Base-by-base conservation (phyloP, 2,113 vertebrate species). In the Mustela lutreola region DNA sequence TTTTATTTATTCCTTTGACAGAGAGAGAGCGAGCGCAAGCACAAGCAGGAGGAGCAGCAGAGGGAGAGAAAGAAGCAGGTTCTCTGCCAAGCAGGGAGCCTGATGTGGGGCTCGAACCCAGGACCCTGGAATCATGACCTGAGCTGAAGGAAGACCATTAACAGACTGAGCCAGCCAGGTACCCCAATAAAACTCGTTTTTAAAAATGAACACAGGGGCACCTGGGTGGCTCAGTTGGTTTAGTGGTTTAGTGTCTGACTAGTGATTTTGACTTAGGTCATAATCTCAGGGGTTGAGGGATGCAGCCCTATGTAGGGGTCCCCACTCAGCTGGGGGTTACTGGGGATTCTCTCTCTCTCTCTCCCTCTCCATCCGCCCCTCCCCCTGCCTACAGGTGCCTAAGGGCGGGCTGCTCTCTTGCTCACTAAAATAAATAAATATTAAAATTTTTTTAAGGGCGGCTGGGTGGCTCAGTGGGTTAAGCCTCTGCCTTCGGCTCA, bases 381-480 rank as follows among this genome's bases (percentile, higher is more conserved):
- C 31, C 63, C 28, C 31, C 63, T 16, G 31, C 31, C 31, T 31
- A 2, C 28, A 65, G 62, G 31, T 2, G 2, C 63, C 63, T 67
- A 28, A 28, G 5, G 5, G 0, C 0, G 2, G 31, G 63, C 9
- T 6, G 31, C 14, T 33, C 63, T 67, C 63, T 67, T 6, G 1
- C 31, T 33, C 63, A 16, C 31, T 33, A 67, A 67, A 67, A 67
- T 67, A 67, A 65, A 31, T 65, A 65, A 65, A 65, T 65, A 62
- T 62, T 24, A 10, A 62, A 62, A 24, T 4, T 10, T 24, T 10
- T 60, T 62, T 26, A 4, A 67, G 39, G 39, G 39, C 39, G 39
- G 4, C 39, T 42, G 39, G 39, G 39, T 5, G 39, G 39, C 39
- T 42, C 39, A 42, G 39, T 42, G 39, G 39, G 39, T 42, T 42